Evolutionary conservation across 2,888 invertebrate species (phyloP), one percentile per base, ranked within the genome.

Genomic region (Ptilodon capucinus): DNA sequence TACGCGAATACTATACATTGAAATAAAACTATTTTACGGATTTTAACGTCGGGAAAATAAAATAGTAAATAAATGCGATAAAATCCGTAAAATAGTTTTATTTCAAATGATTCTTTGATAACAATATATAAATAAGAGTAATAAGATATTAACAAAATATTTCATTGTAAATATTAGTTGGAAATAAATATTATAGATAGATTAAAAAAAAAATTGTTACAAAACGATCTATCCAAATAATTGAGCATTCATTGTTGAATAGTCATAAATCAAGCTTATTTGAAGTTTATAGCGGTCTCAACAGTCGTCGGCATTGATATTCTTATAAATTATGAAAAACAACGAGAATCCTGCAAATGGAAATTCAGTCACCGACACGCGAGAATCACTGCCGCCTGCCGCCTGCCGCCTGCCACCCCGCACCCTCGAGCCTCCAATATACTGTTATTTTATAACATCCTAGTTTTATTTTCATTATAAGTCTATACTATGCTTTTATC

Each of bases 281-380:
- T 76, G 57, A 74, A 79, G 81, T 81, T 78, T 80, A 81, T 79
- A 81, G 77, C 77, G 76, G 75, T 68, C 62, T 60, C 60, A 71
- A 68, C 66, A 70, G 6, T 35, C 68, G 74, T 60, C 65, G 62
- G 60, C 60, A 68, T 56, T 60, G 71, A 71, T 81, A 76, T 81
- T 81, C 77, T 80, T 80, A 80, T 81, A 84, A 84, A 81, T 83
- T 84, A 83, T 85, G 80, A 84, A 85, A 84, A 83, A 81, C 78
- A 81, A 79, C 71, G 76, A 74, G 73, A 74, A 76, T 78, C 77
- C 81, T 60, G 81, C 84, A 82, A 83, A 85, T 86, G 79, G 76
- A 74, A 76, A 74, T 81, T 75, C 77, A 56, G 61, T 57, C 59
- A 69, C 61, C 57, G 60, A 70, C 49, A 49, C 60, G 53, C 56